Conservation (phyloP, 2,113 vertebrate genomes). For the Platichthys flesus region DNA sequence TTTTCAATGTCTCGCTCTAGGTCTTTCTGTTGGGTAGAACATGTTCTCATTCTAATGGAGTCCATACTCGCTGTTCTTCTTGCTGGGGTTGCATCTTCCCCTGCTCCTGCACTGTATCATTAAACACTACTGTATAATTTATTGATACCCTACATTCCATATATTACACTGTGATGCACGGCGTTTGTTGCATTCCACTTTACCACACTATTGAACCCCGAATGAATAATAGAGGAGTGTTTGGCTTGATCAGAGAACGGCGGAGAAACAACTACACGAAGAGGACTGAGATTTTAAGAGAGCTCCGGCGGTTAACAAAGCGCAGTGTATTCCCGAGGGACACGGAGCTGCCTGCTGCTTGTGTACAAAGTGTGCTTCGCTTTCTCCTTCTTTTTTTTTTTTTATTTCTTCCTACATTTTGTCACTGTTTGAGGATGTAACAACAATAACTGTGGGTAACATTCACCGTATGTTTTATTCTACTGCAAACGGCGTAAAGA, state of each 20-base stretch:
- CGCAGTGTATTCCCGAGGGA: constrained; percentile 25
- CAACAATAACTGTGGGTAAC: constrained; percentile 10
- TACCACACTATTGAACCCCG: constrained; percentile 28
- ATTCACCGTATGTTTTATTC: constrained; percentile 30
- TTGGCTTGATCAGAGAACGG: constrained; percentile 55
- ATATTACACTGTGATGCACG: constrained; percentile 33
- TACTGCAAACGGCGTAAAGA: constrained; percentile 27
- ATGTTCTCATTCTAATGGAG: constrained; percentile 22
- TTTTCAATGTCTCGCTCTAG: constrained; percentile 42
- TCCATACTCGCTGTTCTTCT: constrained; percentile 29
- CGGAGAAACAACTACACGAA: constrained; percentile 49
- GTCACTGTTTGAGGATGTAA: constrained; percentile 1
- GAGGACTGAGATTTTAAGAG: neutral
- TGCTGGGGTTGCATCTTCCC: constrained; percentile 22
- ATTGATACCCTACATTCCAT: constrained; percentile 59
- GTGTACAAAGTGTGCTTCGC: neutral
- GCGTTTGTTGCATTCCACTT: constrained; percentile 28
- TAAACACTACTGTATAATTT: constrained; percentile 57
- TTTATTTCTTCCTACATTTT: neutral
- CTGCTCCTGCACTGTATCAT: constrained; percentile 29
- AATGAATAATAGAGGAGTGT: constrained; percentile 66
- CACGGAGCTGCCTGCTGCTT: neutral
- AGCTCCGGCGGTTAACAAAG: constrained; percentile 18
- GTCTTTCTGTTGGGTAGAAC: constrained; percentile 36
- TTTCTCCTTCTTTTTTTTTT: neutral